These are phyloP conservation scores for Ichneumoninae sp. DNA, from an alignment of 2,888 invertebrate species.

Conservation along the genomic window DNA sequence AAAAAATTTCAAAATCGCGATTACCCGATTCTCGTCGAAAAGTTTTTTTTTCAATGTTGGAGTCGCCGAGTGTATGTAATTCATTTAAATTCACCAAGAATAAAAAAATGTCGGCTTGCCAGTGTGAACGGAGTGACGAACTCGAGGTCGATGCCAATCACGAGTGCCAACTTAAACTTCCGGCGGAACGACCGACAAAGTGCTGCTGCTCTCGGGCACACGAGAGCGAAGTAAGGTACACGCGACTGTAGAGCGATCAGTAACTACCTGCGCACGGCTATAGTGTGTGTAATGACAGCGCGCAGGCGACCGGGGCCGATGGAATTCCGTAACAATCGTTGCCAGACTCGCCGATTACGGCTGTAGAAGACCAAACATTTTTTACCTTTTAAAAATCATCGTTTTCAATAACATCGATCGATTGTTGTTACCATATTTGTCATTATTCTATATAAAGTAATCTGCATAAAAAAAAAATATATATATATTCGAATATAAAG, in stretches of 20 bases:
- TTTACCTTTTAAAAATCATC: not conserved
- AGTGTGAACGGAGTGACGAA: conserved; percentile 70
- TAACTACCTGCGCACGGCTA: not conserved
- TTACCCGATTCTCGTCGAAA: not conserved
- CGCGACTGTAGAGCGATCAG: conserved; percentile 18
- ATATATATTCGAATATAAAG: too few species aligned
- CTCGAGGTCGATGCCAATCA: conserved; percentile 69
- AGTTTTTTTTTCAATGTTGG: not conserved
- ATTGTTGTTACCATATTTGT: not conserved
- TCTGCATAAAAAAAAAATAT: too few species aligned
- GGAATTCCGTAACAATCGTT: conserved; percentile 8
- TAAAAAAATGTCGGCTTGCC: conserved; percentile 78
- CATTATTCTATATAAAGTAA: too few species aligned
- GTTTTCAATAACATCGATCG: not conserved
- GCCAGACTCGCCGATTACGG: not conserved
- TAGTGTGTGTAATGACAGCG: not conserved
- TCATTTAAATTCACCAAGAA: not conserved
- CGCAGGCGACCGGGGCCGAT: not conserved
- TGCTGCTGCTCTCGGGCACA: conserved; percentile 48
- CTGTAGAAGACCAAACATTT: not conserved
- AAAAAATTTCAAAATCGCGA: not conserved
- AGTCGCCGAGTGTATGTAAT: not conserved
- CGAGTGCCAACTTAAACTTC: conserved; percentile 71
- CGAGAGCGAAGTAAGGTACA: conserved; percentile 65
- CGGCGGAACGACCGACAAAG: conserved; percentile 55